Evolutionary conservation across 2,888 invertebrate species (phyloP).

Genomic region (Aromia moschata): DNA sequence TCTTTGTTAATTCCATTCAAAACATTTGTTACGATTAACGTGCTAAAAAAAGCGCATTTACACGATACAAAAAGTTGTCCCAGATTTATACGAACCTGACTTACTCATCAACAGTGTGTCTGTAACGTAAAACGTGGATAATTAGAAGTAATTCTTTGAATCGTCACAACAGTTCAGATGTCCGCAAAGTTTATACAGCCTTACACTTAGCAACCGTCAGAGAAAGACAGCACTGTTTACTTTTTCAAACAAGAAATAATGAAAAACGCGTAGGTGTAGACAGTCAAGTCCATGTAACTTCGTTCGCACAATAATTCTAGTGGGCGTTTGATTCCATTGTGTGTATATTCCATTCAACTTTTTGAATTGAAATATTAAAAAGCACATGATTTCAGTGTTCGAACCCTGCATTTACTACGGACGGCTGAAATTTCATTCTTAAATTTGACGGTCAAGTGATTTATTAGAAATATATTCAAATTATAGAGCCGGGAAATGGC

Average conservation of each 20-base stretch:
- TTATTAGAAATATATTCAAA: constrained; percentile 17
- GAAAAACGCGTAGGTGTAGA: constrained; percentile 46
- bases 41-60: too few relatives aligned
- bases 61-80: too few relatives aligned
- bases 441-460: constrained; percentile 22
- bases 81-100: too few relatives aligned
- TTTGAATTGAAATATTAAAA: constrained; percentile 52
- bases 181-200: background rate
- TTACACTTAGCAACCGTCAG: constrained; percentile 3
- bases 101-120: too few relatives aligned
- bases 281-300: constrained; percentile 48
- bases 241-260: constrained; percentile 34
- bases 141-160: background rate
- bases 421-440: constrained; percentile 19
- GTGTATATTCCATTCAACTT: constrained; percentile 51
- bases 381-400: constrained; percentile 30
- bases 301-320: constrained; percentile 52
- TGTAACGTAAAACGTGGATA: background rate
- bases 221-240: constrained; percentile 17
- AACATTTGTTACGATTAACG: too few relatives aligned
- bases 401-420: constrained; percentile 30
- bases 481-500: constrained; percentile 13
- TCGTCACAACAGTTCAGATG: background rate
- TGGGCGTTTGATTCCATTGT: constrained; percentile 54
- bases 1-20: too few relatives aligned